Evolutionary conservation across 2,888 invertebrate genomes (phyloP).

Genomic region (Conchocele bisecta): DNA sequence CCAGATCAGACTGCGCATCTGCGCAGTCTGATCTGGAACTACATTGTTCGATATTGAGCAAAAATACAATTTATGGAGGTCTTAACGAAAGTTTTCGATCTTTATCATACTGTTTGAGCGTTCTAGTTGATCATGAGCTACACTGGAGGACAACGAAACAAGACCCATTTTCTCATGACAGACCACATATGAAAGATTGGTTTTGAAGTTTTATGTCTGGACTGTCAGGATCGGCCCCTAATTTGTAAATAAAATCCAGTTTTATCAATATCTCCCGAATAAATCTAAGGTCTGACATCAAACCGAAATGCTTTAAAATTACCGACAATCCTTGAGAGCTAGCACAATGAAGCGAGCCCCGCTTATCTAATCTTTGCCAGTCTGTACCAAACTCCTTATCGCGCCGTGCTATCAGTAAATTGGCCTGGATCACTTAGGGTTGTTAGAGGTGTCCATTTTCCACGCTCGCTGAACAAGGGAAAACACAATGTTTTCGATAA

Average conservation of each 20-base stretch:
- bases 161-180: no score
- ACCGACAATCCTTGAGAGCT: slow-evolving; percentile 7
- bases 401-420: slow-evolving; percentile 43
- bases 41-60: no score
- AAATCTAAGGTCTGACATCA: slow-evolving; percentile 48
- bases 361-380: slow-evolving; percentile 54
- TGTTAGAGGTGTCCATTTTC: slow-evolving; percentile 59
- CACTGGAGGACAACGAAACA: no score
- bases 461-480: slow-evolving; percentile 39
- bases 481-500: no score
- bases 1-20: no score
- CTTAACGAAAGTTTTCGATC: no score
- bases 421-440: slow-evolving; percentile 58
- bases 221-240: slow-evolving; percentile 38
- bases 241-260: slow-evolving; percentile 51
- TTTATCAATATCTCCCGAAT: slow-evolving; percentile 27
- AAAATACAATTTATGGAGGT: no score
- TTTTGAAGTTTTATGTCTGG: slow-evolving; percentile 40
- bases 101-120: no score
- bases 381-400: slow-evolving; percentile 47
- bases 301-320: neutral
- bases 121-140: no score
- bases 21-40: no score
- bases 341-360: slow-evolving; percentile 23
- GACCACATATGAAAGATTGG: no score